Conservation (phyloP, 1,140 invertebrate species). For the Ceratosolen fusciceps region DNA sequence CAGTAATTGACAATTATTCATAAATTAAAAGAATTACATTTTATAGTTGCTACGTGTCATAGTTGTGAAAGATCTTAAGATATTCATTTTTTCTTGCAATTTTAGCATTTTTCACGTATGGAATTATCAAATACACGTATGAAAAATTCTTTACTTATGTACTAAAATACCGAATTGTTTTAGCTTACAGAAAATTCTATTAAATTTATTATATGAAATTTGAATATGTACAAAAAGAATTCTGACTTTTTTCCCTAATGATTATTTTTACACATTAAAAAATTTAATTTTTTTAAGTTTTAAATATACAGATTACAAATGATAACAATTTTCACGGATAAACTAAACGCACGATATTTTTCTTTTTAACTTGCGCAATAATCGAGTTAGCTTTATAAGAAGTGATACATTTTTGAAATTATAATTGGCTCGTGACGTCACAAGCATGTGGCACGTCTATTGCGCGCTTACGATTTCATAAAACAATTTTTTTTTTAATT, state of each 20-base stretch:
- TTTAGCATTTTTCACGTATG: constrained; percentile 36
- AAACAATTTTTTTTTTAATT: constrained; percentile 27
- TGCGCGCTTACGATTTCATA: constrained; percentile 20
- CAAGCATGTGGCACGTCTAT: constrained; percentile 28
- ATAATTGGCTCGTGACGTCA: constrained; percentile 34
- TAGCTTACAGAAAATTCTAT: constrained; percentile 42
- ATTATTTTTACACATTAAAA: constrained; percentile 41
- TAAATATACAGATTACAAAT: constrained; percentile 47
- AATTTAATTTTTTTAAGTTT: constrained; percentile 37
- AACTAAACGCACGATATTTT: constrained; percentile 40
- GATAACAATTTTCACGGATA: constrained; percentile 44
- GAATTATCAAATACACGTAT: constrained; percentile 40
- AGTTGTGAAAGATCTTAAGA: constrained; percentile 32
- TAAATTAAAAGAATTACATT: constrained; percentile 40
- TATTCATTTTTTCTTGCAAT: constrained; percentile 16
- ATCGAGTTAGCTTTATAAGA: constrained; percentile 12
- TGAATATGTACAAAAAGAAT: constrained; percentile 43
- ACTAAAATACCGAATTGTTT: constrained; percentile 47
- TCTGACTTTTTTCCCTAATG: constrained; percentile 35
- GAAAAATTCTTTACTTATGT: constrained; percentile 39
- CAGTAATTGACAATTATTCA: constrained; percentile 26
- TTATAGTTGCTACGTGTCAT: constrained; percentile 43
- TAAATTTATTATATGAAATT: constrained; percentile 41
- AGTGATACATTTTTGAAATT: constrained; percentile 35
- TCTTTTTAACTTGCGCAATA: constrained; percentile 27